Evolutionary conservation across 2,797 vertebrate species (phyloP).

Genomic region (Notolepis coatsorum): DNA sequence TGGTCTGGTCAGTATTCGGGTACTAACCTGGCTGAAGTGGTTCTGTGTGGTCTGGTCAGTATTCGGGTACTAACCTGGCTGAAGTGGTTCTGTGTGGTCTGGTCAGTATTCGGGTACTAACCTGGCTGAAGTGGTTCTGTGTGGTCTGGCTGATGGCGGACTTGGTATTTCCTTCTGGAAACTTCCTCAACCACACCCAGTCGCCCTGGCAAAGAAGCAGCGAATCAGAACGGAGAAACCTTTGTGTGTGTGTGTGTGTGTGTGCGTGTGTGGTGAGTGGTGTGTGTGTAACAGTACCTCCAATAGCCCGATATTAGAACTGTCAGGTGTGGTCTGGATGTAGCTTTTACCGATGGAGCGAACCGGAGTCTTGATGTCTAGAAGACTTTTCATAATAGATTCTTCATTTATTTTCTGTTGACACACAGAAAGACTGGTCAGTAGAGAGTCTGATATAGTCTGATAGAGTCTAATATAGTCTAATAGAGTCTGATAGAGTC

Average conservation of each 20-base stretch:
- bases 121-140: conserved; percentile 61
- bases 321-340: conserved; percentile 66
- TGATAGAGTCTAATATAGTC: no score
- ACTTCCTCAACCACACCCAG: conserved; percentile 82
- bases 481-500: no score
- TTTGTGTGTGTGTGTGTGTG: no score
- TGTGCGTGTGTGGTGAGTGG: no score
- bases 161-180: conserved; percentile 53
- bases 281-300: conserved; percentile 49
- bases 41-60: no score
- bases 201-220: conserved; percentile 68
- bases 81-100: not conserved
- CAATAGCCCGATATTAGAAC: conserved; percentile 68
- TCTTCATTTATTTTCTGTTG: conserved; percentile 68
- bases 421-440: not conserved
- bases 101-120: conserved; percentile 1
- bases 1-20: not conserved
- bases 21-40: not conserved
- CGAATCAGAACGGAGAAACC: conserved; percentile 25
- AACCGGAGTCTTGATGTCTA: conserved; percentile 66
- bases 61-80: no score
- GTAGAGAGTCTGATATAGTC: no score
- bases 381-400: conserved; percentile 70
- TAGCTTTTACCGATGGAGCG: conserved; percentile 63
- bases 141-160: conserved; percentile 50